Evolutionary conservation across 2,113 vertebrate genomes (phyloP).

Genomic region (Neolamprologus sp.): DNA sequence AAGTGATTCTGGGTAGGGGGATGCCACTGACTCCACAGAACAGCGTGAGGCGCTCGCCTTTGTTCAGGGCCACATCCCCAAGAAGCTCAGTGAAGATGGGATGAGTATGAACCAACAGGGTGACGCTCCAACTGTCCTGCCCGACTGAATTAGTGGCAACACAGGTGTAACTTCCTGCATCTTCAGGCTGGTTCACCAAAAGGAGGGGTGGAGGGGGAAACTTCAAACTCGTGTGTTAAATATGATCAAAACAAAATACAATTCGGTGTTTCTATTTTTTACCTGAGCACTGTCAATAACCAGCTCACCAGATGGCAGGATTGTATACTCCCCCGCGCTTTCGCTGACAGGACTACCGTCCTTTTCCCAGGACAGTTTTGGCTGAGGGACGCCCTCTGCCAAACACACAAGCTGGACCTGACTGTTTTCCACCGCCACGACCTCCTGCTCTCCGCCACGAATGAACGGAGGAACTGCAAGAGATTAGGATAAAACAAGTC

Average conservation of each 20-base stretch:
- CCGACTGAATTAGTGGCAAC: constrained; percentile 81
- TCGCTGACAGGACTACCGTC: constrained; percentile 68
- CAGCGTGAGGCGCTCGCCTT: constrained; percentile 83
- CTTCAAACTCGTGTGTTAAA: neutral
- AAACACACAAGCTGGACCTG: constrained; percentile 76
- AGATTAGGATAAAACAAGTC: neutral
- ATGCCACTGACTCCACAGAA: constrained; percentile 80
- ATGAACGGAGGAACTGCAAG: constrained; percentile 86
- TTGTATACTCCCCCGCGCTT: constrained; percentile 69
- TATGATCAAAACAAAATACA: neutral
- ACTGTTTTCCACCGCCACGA: constrained; percentile 71
- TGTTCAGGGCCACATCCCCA: constrained; percentile 83
- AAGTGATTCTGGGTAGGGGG: constrained; percentile 83
- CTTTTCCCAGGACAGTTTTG: constrained; percentile 81
- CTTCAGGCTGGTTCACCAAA: constrained; percentile 70
- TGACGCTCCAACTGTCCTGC: constrained; percentile 72
- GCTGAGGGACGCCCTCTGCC: constrained; percentile 84
- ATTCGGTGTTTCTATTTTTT: neutral
- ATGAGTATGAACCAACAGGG: constrained; percentile 77
- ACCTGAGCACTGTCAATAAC: constrained; percentile 81
- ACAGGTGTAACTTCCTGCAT: constrained; percentile 87
- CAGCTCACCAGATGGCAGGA: constrained; percentile 81
- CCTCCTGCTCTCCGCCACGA: constrained; percentile 56
- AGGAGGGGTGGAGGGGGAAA: neutral
- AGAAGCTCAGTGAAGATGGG: constrained; percentile 86